Conservation (phyloP, 2,888 invertebrate genomes). For the Drosophila bunnanda region DNA sequence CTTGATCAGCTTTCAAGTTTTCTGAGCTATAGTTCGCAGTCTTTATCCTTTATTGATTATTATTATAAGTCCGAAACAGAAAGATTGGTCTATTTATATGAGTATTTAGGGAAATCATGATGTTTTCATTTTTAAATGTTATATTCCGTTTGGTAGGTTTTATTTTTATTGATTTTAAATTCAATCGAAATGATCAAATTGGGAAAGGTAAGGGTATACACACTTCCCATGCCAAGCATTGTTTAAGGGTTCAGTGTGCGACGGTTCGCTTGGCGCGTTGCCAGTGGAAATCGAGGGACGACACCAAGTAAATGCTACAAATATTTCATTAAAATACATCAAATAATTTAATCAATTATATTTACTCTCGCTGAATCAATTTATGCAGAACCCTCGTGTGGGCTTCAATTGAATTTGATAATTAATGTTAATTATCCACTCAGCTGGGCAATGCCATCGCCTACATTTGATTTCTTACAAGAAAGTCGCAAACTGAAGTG, state of each 20-base stretch:
- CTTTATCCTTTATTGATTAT: too few species aligned
- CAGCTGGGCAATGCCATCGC: neutral
- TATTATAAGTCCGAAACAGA: too few species aligned
- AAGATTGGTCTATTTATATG: too few species aligned
- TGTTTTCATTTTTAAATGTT: too few species aligned
- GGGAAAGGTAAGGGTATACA: neutral
- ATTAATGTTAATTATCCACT: neutral
- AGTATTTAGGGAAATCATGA: too few species aligned
- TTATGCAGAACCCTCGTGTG: neutral
- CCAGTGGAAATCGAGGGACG: slow-evolving; percentile 12
- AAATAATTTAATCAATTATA: neutral
- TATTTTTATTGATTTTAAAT: neutral
- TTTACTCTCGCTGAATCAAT: neutral
- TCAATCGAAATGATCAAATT: neutral
- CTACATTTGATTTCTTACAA: neutral
- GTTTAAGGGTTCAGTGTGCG: slow-evolving; percentile 52
- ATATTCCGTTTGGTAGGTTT: too few species aligned
- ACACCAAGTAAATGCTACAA: neutral
- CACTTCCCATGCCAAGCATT: slow-evolving; percentile 43
- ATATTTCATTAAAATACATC: neutral
- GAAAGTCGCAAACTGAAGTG: too few species aligned
- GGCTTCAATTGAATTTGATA: neutral
- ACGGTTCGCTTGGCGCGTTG: slow-evolving; percentile 17
- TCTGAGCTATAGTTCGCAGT: too few species aligned
- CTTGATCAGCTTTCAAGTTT: too few species aligned